Conservation (phyloP, 2,113 vertebrate species). For the Suricata suricatta region DNA sequence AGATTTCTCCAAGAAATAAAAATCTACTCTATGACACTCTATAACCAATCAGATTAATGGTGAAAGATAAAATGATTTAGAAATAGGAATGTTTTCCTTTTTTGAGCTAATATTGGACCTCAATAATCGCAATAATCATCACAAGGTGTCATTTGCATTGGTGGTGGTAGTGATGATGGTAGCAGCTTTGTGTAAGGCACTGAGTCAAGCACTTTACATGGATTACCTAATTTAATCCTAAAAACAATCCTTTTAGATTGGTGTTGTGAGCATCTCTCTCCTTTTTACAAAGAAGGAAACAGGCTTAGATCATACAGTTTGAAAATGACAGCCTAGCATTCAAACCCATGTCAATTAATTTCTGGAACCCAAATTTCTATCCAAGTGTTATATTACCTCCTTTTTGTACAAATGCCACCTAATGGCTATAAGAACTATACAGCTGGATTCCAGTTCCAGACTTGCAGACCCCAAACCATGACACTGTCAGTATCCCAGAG, state of each 20-base stretch:
- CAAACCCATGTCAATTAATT: not conserved
- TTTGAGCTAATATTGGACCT: not conserved
- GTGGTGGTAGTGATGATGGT: not conserved
- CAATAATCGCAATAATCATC: not conserved
- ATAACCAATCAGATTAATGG: conserved; percentile 1
- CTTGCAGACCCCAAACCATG: not conserved
- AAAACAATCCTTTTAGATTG: not conserved
- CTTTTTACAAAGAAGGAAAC: conserved; percentile 3
- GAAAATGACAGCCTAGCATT: not conserved
- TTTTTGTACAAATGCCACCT: not conserved
- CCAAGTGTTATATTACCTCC: not conserved
- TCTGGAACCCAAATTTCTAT: not conserved
- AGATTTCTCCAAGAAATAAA: conserved; percentile 23
- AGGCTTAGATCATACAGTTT: not conserved
- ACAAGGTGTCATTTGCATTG: not conserved
- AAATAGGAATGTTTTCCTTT: conserved; percentile 16
- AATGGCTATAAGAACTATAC: not conserved
- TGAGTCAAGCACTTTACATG: not conserved
- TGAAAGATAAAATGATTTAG: conserved; percentile 1
- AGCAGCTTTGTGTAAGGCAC: not conserved
- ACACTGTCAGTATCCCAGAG: not conserved
- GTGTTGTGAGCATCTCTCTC: not conserved
- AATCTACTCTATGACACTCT: not conserved
- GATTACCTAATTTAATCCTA: conserved; percentile 33
- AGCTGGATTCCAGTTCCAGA: not conserved